Evolutionary conservation across 2,797 vertebrate species (phyloP).

Genomic region (Pipistrellus kuhlii): DNA sequence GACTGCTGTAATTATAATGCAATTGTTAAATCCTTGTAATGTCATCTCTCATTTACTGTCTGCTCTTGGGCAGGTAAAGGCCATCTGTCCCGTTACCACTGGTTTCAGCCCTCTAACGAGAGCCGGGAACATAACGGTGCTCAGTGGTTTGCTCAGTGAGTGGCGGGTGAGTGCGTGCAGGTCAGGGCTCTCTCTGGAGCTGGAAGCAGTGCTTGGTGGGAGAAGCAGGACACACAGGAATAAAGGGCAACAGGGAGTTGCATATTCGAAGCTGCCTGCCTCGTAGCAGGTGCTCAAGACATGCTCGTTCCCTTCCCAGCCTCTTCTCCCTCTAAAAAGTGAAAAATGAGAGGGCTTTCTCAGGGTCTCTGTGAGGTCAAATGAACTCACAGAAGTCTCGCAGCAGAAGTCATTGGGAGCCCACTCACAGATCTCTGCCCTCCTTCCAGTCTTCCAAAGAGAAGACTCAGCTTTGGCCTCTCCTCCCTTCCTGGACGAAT

Average conservation of each 20-base stretch:
- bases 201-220: rapidly evolving
- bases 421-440: neutral
- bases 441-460: neutral
- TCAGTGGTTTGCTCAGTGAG: rapidly evolving
- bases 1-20: neutral
- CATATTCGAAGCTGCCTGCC: rapidly evolving
- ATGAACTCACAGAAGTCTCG: rapidly evolving
- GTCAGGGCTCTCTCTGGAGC: neutral
- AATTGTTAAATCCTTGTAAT: neutral
- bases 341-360: rapidly evolving
- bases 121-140: rapidly evolving
- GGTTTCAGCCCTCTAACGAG: neutral
- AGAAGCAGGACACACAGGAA: neutral
- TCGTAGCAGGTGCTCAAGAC: neutral
- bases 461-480: neutral
- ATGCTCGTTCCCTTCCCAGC: too few species aligned
- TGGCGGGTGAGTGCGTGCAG: rapidly evolving
- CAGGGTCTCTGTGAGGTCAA: neutral
- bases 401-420: neutral
- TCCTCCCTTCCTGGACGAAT: neutral
- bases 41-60: neutral
- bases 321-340: neutral
- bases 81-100: neutral
- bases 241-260: neutral
- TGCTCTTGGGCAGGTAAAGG: neutral